Evolutionary conservation across 1,140 invertebrate genomes (phyloP).

Genomic region (Grapholita molesta): DNA sequence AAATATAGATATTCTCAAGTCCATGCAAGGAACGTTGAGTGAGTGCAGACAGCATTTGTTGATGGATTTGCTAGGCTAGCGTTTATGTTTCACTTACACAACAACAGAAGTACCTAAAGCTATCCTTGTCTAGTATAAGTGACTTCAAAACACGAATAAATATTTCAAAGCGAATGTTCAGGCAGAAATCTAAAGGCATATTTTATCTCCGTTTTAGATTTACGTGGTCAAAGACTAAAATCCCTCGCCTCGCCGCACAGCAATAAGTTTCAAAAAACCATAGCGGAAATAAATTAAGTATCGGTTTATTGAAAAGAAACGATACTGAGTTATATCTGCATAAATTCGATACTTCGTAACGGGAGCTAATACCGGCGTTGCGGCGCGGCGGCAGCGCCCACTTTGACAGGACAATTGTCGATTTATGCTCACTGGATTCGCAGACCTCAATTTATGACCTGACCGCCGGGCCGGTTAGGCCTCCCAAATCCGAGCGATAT

Average conservation of each 20-base stretch:
- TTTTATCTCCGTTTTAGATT: neutral
- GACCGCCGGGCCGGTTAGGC: conserved; percentile 26
- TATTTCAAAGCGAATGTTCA: too few species aligned
- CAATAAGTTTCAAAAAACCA: neutral
- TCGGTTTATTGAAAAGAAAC: neutral
- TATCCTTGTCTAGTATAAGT: too few species aligned
- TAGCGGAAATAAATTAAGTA: neutral
- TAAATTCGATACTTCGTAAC: neutral
- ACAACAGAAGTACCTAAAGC: too few species aligned
- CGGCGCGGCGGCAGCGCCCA: conserved; percentile 36
- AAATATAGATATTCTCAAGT: too few species aligned
- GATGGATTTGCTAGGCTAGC: too few species aligned
- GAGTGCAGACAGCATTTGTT: too few species aligned
- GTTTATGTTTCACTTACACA: too few species aligned
- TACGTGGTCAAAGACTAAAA: neutral
- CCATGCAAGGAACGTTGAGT: too few species aligned
- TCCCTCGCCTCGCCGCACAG: neutral
- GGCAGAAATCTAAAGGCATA: too few species aligned
- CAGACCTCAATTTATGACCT: conserved; percentile 38
- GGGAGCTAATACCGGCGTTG: neutral
- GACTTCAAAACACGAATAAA: too few species aligned
- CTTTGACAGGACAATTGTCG: conserved; percentile 57
- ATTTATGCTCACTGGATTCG: conserved; percentile 45
- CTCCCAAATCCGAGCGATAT: conserved; percentile 27
- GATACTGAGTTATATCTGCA: neutral